Evolutionary conservation across 2,888 invertebrate genomes (phyloP), one percentile per base, ranked within the genome.

Genomic region (Scaptodrosophila latifasciaeformis): DNA sequence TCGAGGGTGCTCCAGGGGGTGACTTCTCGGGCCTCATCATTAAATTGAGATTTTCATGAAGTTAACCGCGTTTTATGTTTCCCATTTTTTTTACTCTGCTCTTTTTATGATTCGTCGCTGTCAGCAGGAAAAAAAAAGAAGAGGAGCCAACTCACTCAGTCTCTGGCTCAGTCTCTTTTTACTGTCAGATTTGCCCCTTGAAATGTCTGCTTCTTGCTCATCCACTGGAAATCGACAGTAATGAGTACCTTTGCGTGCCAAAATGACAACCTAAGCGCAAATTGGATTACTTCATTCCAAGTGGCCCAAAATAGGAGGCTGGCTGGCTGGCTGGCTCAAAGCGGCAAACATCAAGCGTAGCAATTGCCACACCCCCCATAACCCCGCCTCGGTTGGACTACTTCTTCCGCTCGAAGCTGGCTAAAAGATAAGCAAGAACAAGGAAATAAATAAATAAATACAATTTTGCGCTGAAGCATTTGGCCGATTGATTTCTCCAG

Each of bases 211-310:
- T 6, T 17, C 17, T 39, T 10, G 1, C 39, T n/a, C n/a, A n/a
- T n/a, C n/a, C n/a, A n/a, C n/a, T n/a, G n/a, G n/a, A 10, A 15
- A 10, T 13, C 17, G 39, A 13, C 1, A 13, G 17, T 78, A 78
- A 74, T 74, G 68, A 67, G 60, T 62, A 75, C 71, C 75, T 71
- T 75, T 61, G 68, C 68, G 64, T 59, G 60, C 66, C 64, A 62
- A 68, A 66, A 71, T 78, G 74, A 74, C 76, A 74, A 71, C 60
- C 78, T 77, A 75, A 21, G 57, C 62, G 49, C 78, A 72, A 72
- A 72, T 78, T 74, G 76, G 79, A 78, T 74, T 68, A 78, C 76
- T 74, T 71, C 76, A 75, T 78, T 78, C 58, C 70, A 65, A 56
- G 56, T 63, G 54, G n/a, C n/a, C 47, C 37, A 37, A 15, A 10